phyloP scores from a whole-genome alignment of 2,113 vertebrate genomes.

The Crotalus horridus region DNA sequence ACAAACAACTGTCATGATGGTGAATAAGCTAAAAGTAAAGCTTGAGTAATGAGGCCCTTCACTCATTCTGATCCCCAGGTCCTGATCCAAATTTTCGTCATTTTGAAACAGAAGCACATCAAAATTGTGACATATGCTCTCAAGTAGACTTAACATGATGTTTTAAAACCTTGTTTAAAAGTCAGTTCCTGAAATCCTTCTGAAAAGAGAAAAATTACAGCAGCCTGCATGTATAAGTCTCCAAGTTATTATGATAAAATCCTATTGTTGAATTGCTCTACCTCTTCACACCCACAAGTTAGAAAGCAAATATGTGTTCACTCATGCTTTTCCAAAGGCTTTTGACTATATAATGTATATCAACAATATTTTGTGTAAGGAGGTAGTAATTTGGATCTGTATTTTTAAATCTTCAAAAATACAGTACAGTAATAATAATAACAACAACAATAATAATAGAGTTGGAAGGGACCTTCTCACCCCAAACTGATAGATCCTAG shows the following conservation, averaged over 20 bases:
- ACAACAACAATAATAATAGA: no score
- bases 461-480: no score
- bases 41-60: background rate
- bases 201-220: background rate
- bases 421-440: background rate
- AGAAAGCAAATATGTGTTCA: background rate
- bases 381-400: background rate
- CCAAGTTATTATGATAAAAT: background rate
- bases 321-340: background rate
- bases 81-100: background rate
- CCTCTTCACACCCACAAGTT: background rate
- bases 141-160: background rate
- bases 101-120: background rate
- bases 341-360: background rate
- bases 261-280: background rate
- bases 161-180: background rate
- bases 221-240: background rate
- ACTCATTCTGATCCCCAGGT: background rate
- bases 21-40: background rate
- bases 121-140: background rate
- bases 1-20: background rate
- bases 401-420: slow-evolving; percentile 5
- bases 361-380: background rate
- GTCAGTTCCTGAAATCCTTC: background rate
- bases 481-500: no score